Base-by-base conservation (phyloP, 2,797 vertebrate genomes). In the Rhinichthys osculus region DNA sequence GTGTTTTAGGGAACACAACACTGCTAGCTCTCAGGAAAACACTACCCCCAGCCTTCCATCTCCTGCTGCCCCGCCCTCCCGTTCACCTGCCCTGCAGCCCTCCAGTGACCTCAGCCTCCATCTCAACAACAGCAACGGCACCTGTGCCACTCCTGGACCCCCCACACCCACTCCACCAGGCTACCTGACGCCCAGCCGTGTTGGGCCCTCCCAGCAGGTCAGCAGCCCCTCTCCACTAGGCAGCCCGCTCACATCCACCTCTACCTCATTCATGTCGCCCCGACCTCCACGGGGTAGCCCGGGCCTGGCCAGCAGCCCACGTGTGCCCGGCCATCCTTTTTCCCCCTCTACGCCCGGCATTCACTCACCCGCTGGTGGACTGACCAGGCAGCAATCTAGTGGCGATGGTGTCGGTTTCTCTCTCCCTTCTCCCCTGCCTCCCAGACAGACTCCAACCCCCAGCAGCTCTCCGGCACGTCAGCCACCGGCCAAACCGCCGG, bases 11-110 rank as follows among this genome's bases (percentile, higher is more conserved):
- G 97, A 99, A 96, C 97, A 98, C 91, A 96, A 96, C 95, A 96
- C 97, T 94, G 95, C 97, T 94, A 97, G 96, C 93, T 96, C 97
- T 95, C 98, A 97, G 96, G 97, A 98, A 95, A 97, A 97, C 95
- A 95, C 96, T 95, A 96, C 96, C 93, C 93, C 96, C 84, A 93
- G 96, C 89, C 95, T 97, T 95, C 92, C 96, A 85, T 92, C 87
- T 85, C 94, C 94, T 74, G 93, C 95, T n/a, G 96, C 89, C 78
- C 96, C 92, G 23, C 96, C 94, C 92, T 96, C 91, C 92, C 95
- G 94, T 89, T 96, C 93, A 92, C 94, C 94, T 89, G 95, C 93
- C 92, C 90, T 94, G 83, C 89, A 96, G 78, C 91, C 96, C 92
- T 90, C 96, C 94, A 91, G 90, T 86, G 95, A 95, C 90, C 92